phyloP scores from a whole-genome alignment of 1,140 invertebrate species.

The Saccostrea echinata region DNA sequence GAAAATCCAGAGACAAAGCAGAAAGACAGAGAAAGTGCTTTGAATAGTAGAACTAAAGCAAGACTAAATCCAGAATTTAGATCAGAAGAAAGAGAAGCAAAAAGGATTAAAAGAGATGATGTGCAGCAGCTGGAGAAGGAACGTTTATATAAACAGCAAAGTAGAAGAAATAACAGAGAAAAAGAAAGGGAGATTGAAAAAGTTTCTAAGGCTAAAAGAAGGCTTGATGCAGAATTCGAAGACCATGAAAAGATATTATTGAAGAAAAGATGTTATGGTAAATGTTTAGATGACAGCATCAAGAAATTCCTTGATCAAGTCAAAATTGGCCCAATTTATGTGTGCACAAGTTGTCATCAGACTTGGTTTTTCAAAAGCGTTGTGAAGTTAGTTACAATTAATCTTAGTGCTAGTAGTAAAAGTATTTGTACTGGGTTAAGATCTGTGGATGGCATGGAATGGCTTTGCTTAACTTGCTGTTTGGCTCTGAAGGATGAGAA shows the following conservation, averaged over 20 bases:
- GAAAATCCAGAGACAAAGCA: conserved; percentile 38
- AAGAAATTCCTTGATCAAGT: conserved; percentile 38
- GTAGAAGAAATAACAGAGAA: conserved; percentile 37
- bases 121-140: background rate
- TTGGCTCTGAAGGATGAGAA: conserved; percentile 20
- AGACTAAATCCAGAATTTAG: background rate
- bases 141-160: background rate
- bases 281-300: background rate
- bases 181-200: conserved; percentile 9
- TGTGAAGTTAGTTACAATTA: background rate
- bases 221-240: background rate
- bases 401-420: background rate
- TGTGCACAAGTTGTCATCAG: conserved; percentile 57
- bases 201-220: conserved; percentile 13
- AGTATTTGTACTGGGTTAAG: conserved; percentile 34
- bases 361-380: conserved; percentile 58
- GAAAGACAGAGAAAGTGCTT: conserved; percentile 29
- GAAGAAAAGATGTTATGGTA: conserved; percentile 31
- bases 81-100: conserved; percentile 42
- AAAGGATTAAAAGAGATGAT: conserved; percentile 1
- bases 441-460: conserved; percentile 43
- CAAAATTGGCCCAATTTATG: conserved; percentile 45
- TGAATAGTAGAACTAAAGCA: conserved; percentile 11
- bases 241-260: background rate
- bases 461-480: conserved; percentile 37